phyloP scores from a whole-genome alignment of 2,888 invertebrate species.

The Matsumyia berberina region DNA sequence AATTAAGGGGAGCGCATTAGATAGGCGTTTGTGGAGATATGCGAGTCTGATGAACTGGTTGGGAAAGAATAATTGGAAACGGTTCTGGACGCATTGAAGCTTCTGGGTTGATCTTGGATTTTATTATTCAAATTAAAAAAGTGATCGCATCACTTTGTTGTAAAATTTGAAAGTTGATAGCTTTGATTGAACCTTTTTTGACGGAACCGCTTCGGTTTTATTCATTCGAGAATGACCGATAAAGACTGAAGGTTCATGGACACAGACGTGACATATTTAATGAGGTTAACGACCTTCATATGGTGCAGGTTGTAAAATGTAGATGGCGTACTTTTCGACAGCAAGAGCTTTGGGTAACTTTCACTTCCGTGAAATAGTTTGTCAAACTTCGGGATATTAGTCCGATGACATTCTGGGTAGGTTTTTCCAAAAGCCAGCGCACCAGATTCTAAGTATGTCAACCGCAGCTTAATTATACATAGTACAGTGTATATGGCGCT shows the following conservation, averaged over 20 bases:
- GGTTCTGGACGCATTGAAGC: constrained; percentile 44
- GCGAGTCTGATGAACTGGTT: constrained; percentile 5
- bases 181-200: background rate
- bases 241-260: background rate
- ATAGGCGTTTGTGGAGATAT: constrained; percentile 24
- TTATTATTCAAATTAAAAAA: constrained; percentile 32
- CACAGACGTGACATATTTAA: background rate
- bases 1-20: constrained; percentile 60
- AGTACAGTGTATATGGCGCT: too few relatives aligned
- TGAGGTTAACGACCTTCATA: background rate
- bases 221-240: constrained; percentile 2
- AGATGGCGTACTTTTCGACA: too few relatives aligned
- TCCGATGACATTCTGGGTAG: too few relatives aligned
- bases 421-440: too few relatives aligned
- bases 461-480: too few relatives aligned
- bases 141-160: background rate
- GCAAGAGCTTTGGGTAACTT: too few relatives aligned
- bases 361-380: too few relatives aligned
- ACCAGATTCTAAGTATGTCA: too few relatives aligned
- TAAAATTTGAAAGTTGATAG: background rate
- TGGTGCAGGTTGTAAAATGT: too few relatives aligned
- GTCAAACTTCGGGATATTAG: too few relatives aligned
- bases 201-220: constrained; percentile 4
- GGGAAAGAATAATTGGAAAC: constrained; percentile 17
- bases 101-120: constrained; percentile 38